Evolutionary conservation across 2,888 invertebrate genomes (phyloP).

Genomic region (Epinotia demarniana): DNA sequence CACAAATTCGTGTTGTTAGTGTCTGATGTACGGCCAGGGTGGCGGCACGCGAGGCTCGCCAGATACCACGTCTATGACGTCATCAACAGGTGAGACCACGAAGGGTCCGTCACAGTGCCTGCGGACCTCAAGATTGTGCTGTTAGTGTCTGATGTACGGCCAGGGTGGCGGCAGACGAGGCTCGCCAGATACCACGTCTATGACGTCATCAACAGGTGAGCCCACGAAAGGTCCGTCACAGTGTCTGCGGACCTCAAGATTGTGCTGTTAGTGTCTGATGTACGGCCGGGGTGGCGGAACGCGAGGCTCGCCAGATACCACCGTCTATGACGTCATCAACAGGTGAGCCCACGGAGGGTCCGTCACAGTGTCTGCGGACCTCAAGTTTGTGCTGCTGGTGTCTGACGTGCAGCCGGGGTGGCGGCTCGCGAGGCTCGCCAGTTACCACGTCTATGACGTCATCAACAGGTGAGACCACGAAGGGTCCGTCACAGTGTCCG

Average conservation of each 20-base stretch:
- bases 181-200: conserved; percentile 88
- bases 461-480: too few relatives aligned
- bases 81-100: conserved; percentile 81
- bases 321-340: conserved; percentile 87
- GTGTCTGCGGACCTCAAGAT: conserved; percentile 92
- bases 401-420: too few relatives aligned
- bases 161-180: conserved; percentile 86
- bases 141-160: conserved; percentile 88
- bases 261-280: conserved; percentile 90
- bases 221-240: conserved; percentile 17
- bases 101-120: conserved; percentile 85
- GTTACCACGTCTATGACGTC: too few relatives aligned
- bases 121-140: conserved; percentile 91
- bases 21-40: conserved; percentile 87
- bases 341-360: conserved; percentile 82
- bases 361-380: conserved; percentile 91
- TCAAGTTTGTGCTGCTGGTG: too few relatives aligned
- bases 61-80: conserved; percentile 88
- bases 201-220: conserved; percentile 86
- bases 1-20: conserved; percentile 90
- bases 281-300: conserved; percentile 85
- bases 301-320: conserved; percentile 87
- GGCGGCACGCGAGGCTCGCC: conserved; percentile 86
- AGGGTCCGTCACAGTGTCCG: conserved; percentile 91
- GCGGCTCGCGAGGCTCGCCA: too few relatives aligned